Base-by-base conservation (phyloP, 1,140 invertebrate species). In the Drosophila sp. region DNA sequence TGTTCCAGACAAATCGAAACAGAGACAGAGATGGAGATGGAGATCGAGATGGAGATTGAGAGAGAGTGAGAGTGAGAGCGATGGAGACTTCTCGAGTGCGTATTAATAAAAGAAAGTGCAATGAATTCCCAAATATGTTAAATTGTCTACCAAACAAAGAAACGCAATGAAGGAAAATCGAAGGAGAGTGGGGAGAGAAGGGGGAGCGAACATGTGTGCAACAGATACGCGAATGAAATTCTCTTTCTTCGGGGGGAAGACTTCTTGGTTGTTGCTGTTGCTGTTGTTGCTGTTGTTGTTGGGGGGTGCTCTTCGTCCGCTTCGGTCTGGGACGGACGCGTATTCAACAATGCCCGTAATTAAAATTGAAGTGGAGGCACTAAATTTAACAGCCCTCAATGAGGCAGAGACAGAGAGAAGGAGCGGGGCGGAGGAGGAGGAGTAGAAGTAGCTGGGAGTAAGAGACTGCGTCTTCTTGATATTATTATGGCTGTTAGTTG, bases 81-180 rank as follows among this genome's bases (percentile, higher is more conserved):
- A 45, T 75, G 66, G 62, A 76, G 63, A 69, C 61, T 65, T 62
- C 72, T 84, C 62, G 69, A 78, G 75, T 73, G 80, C 76, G 82
- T 89, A 89, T 89, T 89, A 89, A 87, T 87, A 87, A 87, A 87
- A 89, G 83, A 87, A 87, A 87, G 83, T 87, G 83, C 83, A 87
- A 89, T 87, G 83, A 87, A 87, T 87, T 87, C 83, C 83, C 83
- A 87, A 87, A 87, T 89, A 87, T 87, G 83, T 87, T 87, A 87
- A 87, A 87, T 87, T 89, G 76, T 87, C 83, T 77, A 77, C 83
- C 83, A 87, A 87, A 87, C 83, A 87, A 87, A 87, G 82, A 57
- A 83, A 71, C 48, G 29, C 11, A 62, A 53, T 13, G 45, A 11
- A 27, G 16, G 5, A n/a, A 11, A 38, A 14, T 7, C 8, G 11